Percentiles rank a stretch among this genome's conserved stretches.
Conservation (phyloP, 2,888 invertebrate species). For the Tetrapedia diversipes region DNA sequence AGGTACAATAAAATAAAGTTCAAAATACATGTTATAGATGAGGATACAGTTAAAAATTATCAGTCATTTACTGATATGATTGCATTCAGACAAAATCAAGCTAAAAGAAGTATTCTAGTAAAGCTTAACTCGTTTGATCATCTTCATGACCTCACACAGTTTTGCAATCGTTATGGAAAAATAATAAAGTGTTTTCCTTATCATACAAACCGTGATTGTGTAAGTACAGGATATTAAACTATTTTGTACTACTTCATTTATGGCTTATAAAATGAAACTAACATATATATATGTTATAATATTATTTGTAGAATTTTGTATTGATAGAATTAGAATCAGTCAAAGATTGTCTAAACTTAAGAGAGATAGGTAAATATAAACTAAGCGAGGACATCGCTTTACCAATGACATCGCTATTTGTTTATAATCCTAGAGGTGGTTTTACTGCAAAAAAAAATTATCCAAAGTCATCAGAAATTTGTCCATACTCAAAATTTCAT, state of each 20-base stretch:
- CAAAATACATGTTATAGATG: slow-evolving; percentile 9
- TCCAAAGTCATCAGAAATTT: rapidly evolving
- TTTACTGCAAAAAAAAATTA: slow-evolving; percentile 87
- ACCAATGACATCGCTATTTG: slow-evolving; percentile 50
- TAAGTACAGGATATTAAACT: slow-evolving; percentile 66
- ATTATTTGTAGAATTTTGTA: slow-evolving; percentile 86
- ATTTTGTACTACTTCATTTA: not conserved
- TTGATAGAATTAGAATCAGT: slow-evolving; percentile 88
- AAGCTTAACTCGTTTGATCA: slow-evolving; percentile 90
- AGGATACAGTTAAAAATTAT: rapidly evolving
- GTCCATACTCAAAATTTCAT: rapidly evolving
- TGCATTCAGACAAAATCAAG: slow-evolving; percentile 85
- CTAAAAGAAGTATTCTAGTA: slow-evolving; percentile 89
- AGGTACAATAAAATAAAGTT: not conserved
- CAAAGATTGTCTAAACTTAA: slow-evolving; percentile 9
- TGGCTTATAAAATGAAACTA: slow-evolving; percentile 15
- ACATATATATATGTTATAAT: not conserved
- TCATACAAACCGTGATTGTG: slow-evolving; percentile 79
- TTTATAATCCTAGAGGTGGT: slow-evolving; percentile 87
- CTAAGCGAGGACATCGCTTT: slow-evolving; percentile 84
- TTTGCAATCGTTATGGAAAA: slow-evolving; percentile 88
- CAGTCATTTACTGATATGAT: not conserved
- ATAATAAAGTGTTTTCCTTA: slow-evolving; percentile 89
- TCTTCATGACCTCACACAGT: slow-evolving; percentile 87
- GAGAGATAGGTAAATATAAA: rapidly evolving